These are phyloP conservation scores for Parapristionchus giblindavisi DNA, from an alignment of 2,888 invertebrate genomes.

Conservation along the genomic window DNA sequence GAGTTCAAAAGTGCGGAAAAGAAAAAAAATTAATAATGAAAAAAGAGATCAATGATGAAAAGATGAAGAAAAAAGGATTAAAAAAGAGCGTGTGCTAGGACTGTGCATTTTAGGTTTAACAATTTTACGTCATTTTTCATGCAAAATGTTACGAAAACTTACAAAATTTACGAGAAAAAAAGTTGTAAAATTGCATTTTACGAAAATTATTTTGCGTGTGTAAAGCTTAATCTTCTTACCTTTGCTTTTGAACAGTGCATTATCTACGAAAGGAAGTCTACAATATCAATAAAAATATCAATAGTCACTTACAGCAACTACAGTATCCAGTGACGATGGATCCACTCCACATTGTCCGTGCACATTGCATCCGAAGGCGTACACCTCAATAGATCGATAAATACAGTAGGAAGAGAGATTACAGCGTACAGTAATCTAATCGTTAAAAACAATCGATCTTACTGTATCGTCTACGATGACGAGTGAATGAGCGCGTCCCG, in stretches of 20 bases:
- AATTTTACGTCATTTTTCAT: too few relatives aligned
- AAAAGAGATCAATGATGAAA: too few relatives aligned
- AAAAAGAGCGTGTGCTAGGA: too few relatives aligned
- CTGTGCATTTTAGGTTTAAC: too few relatives aligned
- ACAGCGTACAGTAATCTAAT: neutral
- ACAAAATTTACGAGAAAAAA: too few relatives aligned
- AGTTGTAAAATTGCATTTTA: neutral
- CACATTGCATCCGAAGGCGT: conserved; percentile 64
- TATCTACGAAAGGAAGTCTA: neutral
- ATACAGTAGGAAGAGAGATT: neutral
- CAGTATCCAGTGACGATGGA: conserved; percentile 34
- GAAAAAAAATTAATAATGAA: neutral
- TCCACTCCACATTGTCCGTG: conserved; percentile 64
- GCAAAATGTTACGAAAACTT: too few relatives aligned
- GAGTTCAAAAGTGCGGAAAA: neutral
- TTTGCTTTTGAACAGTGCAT: neutral
- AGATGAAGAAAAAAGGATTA: too few relatives aligned
- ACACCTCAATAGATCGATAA: conserved; percentile 45
- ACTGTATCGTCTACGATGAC: conserved; percentile 43
- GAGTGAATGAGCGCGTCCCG: conserved; percentile 64
- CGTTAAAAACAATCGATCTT: too few relatives aligned
- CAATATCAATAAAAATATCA: conserved; percentile 1
- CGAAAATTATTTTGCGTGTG: neutral
- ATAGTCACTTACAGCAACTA: conserved; percentile 23
- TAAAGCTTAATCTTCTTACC: neutral